A percentile compares a stretch with the other conserved stretches of the same genome.
Conservation (phyloP, 2,888 invertebrate species). For the Maniola hyperantus region DNA sequence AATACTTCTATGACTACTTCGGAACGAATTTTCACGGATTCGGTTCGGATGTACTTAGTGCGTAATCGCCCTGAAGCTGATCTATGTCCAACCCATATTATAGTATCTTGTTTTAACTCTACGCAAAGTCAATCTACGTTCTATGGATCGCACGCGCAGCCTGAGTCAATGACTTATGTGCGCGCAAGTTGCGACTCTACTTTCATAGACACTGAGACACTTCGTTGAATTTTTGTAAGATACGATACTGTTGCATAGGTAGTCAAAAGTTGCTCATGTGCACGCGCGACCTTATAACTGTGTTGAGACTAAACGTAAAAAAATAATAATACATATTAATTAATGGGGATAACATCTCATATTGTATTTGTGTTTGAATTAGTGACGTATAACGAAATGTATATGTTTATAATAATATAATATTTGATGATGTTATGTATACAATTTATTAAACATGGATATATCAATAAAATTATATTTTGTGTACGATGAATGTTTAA, state of each 20-base stretch:
- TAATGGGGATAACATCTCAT: constrained; percentile 81
- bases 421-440: constrained; percentile 83
- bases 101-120: too few relatives aligned
- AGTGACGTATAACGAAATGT: constrained; percentile 82
- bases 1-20: too few relatives aligned
- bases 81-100: too few relatives aligned
- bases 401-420: constrained; percentile 83
- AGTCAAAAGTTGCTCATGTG: background rate
- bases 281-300: constrained; percentile 42
- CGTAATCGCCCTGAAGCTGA: too few relatives aligned
- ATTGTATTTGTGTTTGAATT: constrained; percentile 82
- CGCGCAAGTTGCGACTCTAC: background rate
- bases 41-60: too few relatives aligned
- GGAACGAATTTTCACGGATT: too few relatives aligned
- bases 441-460: constrained; percentile 83
- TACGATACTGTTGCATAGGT: background rate
- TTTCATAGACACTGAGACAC: background rate
- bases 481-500: constrained; percentile 78
- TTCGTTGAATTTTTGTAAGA: background rate
- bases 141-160: background rate
- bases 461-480: constrained; percentile 84
- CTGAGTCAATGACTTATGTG: background rate
- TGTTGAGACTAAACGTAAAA: constrained; percentile 70
- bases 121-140: background rate
- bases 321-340: constrained; percentile 66